A percentile compares a stretch with the other conserved stretches of the same genome.
Evolutionary conservation across 1,140 invertebrate genomes (phyloP).

Genomic region (Hycleus phaleratus): DNA sequence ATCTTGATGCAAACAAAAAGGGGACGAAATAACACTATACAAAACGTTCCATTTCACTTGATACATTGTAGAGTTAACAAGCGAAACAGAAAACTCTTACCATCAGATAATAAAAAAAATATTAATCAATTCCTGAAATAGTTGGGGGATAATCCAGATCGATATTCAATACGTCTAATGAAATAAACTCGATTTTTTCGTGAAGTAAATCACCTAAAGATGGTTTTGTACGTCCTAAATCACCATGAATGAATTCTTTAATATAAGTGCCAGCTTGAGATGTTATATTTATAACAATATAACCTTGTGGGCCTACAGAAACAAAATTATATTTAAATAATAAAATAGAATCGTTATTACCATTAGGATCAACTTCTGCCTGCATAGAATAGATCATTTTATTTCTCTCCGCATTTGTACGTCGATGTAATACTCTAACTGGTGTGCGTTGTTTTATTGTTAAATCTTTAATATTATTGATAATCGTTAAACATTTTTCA

Average conservation of each 20-base stretch:
- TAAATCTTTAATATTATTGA: slow-evolving; percentile 19
- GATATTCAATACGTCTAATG: slow-evolving; percentile 60
- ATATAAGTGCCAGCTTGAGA: slow-evolving; percentile 94
- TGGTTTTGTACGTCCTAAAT: slow-evolving; percentile 81
- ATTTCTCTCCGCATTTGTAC: slow-evolving; percentile 58
- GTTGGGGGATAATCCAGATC: slow-evolving; percentile 56
- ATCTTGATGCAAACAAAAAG: no score
- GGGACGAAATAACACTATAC: no score
- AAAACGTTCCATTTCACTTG: no score
- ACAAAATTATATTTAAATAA: slow-evolving; percentile 4
- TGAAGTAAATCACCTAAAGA: slow-evolving; percentile 48
- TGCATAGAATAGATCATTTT: slow-evolving; percentile 57
- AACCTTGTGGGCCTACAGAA: slow-evolving; percentile 40
- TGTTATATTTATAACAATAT: slow-evolving; percentile 61
- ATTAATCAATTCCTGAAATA: no score
- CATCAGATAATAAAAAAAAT: no score
- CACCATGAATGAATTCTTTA: slow-evolving; percentile 95
- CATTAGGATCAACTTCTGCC: slow-evolving; percentile 42
- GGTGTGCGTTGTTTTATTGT: slow-evolving; percentile 64
- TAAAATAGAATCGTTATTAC: background rate
- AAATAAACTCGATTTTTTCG: slow-evolving; percentile 66
- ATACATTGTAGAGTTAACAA: no score
- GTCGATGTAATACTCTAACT: slow-evolving; percentile 74
- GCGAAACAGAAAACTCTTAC: no score
- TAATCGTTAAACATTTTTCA: slow-evolving; percentile 49